phyloP scores from a whole-genome alignment of 2,888 invertebrate species.

The Cabera pusaria region DNA sequence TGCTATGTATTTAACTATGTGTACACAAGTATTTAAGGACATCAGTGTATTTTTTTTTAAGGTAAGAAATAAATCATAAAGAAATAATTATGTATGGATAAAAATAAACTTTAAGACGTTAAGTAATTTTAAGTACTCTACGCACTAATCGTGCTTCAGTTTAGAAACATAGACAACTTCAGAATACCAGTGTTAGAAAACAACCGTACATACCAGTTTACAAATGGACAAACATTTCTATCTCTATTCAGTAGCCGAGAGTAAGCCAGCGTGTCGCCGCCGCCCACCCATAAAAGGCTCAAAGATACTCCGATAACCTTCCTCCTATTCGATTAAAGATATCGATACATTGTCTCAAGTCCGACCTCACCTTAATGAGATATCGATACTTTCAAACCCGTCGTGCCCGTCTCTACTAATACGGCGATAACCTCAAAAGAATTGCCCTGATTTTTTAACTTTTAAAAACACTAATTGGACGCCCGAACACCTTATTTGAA shows the following conservation, averaged over 20 bases:
- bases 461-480: constrained; percentile 54
- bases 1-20: too few relatives aligned
- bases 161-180: too few relatives aligned
- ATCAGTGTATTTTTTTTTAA: too few relatives aligned
- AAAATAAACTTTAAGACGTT: too few relatives aligned
- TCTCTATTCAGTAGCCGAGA: constrained; percentile 22
- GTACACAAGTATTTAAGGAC: too few relatives aligned
- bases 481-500: constrained; percentile 31
- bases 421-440: constrained; percentile 51
- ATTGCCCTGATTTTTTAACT: constrained; percentile 56
- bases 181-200: constrained; percentile 11
- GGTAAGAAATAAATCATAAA: too few relatives aligned
- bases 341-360: constrained; percentile 44
- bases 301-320: constrained; percentile 21
- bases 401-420: constrained; percentile 50
- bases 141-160: too few relatives aligned
- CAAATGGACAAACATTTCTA: constrained; percentile 3
- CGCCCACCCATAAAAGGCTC: constrained; percentile 36
- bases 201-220: constrained; percentile 6
- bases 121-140: too few relatives aligned
- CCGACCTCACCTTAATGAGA: constrained; percentile 48
- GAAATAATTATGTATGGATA: too few relatives aligned
- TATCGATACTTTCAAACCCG: constrained; percentile 54
- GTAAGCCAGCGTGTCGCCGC: constrained; percentile 36
- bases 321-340: constrained; percentile 27